Percentiles rank a stretch among this genome's conserved stretches.
phyloP scores from a whole-genome alignment of 37 sponge, comb jelly and placozoan genomes.

The Eunapius fragilis region DNA sequence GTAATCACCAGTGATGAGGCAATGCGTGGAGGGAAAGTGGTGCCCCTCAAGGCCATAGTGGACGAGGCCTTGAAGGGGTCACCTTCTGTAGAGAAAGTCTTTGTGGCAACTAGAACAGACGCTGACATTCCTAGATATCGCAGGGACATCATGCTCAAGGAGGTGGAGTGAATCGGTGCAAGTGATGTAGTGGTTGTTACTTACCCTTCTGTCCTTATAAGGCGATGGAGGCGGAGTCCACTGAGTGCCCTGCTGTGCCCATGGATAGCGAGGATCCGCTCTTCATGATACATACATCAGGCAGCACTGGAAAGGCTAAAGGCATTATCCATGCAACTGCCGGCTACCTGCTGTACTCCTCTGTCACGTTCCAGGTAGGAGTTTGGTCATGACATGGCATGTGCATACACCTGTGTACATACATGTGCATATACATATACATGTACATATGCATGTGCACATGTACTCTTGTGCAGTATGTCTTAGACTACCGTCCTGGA shows the following conservation, averaged over 20 bases:
- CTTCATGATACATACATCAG: constrained; percentile 97
- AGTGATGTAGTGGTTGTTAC: not conserved
- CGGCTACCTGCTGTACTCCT: constrained; percentile 94
- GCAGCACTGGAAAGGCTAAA: constrained; percentile 97
- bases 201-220: constrained; percentile 3
- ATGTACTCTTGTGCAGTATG: constrained; percentile 52
- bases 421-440: not conserved
- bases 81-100: constrained; percentile 75
- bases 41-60: constrained; percentile 88
- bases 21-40: constrained; percentile 87
- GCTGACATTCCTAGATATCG: constrained; percentile 49
- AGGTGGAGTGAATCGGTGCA: constrained; percentile 23
- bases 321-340: constrained; percentile 97
- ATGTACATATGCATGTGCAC: not conserved
- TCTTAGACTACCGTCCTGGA: constrained; percentile 91
- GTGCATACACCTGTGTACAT: not conserved
- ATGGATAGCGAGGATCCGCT: constrained; percentile 94
- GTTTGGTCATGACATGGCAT: not conserved
- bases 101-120: constrained; percentile 86
- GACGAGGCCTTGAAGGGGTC: constrained; percentile 84
- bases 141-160: constrained; percentile 81
- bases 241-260: constrained; percentile 79
- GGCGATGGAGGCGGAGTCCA: constrained; percentile 79
- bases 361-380: constrained; percentile 83
- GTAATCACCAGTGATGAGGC: constrained; percentile 91